Conservation (phyloP, 92 coral and sea anemone genomes). For the Phenganax subtilis region DNA sequence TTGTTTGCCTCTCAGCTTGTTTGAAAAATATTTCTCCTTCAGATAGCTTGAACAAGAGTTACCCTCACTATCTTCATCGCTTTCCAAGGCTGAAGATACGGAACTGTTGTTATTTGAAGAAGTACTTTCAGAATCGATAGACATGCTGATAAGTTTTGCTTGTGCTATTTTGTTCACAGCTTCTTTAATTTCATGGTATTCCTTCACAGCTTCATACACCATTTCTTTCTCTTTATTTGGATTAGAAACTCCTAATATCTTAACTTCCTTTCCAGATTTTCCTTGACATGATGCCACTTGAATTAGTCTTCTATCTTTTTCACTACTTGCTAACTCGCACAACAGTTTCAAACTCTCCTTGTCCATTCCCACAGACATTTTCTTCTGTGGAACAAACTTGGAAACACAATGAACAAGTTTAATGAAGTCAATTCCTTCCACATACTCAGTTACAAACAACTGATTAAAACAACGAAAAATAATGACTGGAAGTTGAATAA, state of each 20-base stretch:
- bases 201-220: conserved; percentile 10
- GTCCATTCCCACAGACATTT: conserved; percentile 16
- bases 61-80: background rate
- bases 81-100: too few species aligned
- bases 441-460: conserved; percentile 43
- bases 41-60: background rate
- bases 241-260: background rate
- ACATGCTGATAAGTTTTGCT: conserved; percentile 30
- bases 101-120: background rate
- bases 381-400: conserved; percentile 33
- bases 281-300: conserved; percentile 42
- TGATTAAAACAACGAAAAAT: conserved; percentile 33
- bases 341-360: conserved; percentile 32
- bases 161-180: conserved; percentile 45
- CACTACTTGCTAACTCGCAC: conserved; percentile 37
- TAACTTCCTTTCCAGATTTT: conserved; percentile 33
- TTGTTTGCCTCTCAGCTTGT: background rate
- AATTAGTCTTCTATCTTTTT: conserved; percentile 31
- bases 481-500: conserved; percentile 41
- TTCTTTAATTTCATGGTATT: conserved; percentile 16
- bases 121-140: background rate
- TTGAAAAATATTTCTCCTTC: background rate
- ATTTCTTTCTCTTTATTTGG: conserved; percentile 10
- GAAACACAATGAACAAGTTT: conserved; percentile 31
- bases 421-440: conserved; percentile 29